Base-by-base conservation (phyloP, 1,140 invertebrate genomes). In the Magallana ariakensis region DNA sequence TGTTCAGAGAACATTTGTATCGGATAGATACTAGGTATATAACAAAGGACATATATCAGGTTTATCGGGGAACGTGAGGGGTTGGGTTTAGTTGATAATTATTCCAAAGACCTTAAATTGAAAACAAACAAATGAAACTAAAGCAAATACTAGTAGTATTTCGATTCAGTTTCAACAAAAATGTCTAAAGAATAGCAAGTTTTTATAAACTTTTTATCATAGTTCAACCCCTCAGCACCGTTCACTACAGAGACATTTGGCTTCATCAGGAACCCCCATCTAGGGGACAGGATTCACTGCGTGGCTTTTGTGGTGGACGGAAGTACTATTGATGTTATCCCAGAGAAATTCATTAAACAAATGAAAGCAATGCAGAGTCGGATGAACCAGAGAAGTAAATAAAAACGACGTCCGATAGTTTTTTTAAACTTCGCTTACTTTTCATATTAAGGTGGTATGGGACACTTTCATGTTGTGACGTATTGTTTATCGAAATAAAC, bases 251-350 rank as follows among this genome's bases (percentile, higher is more conserved):
- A 88, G 8, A 46, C 57, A 3, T 33, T 33, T 53, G 87, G 87
- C 0, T 88, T 84, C 57, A 84, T 84, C 15, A 55, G 57, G 11
- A 62, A n/a, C 53, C 87, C 87, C 0, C 53, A 55, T 15, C 46
- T 88, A 15, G 33, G 6, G 4, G 85, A 88, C 33, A 83, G 84
- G 26, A 86, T 88, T 19, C 87, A 88, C 53, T 86, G 85, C 84
- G 85, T 86, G 16, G 87, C 82, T 0, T 88, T 88, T 86, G 85
- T 88, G 9, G 60, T 88, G 4, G 87, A 88, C 53, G 60, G 53
- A 57, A 86, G 87, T 83, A 86, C 85, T 15, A 57, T 88, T 13
- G 87, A 88, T 58, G 85, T 88, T 22, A 55, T 90, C 5, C 66
- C 85, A 4, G 85, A 90, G 19, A 87, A 88, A 85, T 56, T 88